These are phyloP conservation scores for Pemphredon lugubris DNA, from an alignment of 2,888 invertebrate genomes.

Conservation along the genomic window DNA sequence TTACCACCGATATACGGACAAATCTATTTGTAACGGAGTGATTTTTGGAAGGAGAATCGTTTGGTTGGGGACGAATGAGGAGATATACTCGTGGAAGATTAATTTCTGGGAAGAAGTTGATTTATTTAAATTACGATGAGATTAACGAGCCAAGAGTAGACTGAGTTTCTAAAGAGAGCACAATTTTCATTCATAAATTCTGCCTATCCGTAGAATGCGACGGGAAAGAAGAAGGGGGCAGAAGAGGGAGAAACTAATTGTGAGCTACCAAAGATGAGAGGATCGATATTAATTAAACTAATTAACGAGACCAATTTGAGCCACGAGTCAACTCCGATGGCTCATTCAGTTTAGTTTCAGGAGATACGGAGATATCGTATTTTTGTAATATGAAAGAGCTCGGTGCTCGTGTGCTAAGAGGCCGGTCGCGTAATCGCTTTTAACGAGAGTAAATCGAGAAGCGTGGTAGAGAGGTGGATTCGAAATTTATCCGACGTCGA, in stretches of 20 bases:
- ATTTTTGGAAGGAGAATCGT: too few species aligned
- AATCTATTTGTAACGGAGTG: too few species aligned
- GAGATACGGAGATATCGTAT: conserved; percentile 19
- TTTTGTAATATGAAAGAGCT: conserved; percentile 16
- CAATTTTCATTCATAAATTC: conserved; percentile 51
- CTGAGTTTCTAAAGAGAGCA: conserved; percentile 36
- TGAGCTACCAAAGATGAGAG: conserved; percentile 8
- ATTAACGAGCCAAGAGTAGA: conserved; percentile 26
- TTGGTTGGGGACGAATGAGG: too few species aligned
- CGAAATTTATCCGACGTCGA: conserved; percentile 38
- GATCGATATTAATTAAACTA: conserved; percentile 66
- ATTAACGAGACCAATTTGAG: conserved; percentile 64
- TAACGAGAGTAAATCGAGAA: conserved; percentile 29
- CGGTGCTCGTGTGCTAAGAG: too few species aligned
- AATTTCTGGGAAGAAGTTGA: conserved; percentile 42
- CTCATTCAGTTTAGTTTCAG: conserved; percentile 25
- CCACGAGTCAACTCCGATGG: conserved; percentile 9
- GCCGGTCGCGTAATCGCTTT: conserved; percentile 35
- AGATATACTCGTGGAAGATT: conserved; percentile 30
- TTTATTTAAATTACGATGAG: conserved; percentile 28
- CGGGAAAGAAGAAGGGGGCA: neutral
- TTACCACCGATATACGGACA: too few species aligned
- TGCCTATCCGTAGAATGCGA: conserved; percentile 1
- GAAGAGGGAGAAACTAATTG: conserved; percentile 18
- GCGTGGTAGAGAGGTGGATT: conserved; percentile 24